Percentiles rank a stretch among this genome's conserved stretches.
Conservation (phyloP, 2,888 invertebrate genomes). For the Dasysyrphus tricinctus region DNA sequence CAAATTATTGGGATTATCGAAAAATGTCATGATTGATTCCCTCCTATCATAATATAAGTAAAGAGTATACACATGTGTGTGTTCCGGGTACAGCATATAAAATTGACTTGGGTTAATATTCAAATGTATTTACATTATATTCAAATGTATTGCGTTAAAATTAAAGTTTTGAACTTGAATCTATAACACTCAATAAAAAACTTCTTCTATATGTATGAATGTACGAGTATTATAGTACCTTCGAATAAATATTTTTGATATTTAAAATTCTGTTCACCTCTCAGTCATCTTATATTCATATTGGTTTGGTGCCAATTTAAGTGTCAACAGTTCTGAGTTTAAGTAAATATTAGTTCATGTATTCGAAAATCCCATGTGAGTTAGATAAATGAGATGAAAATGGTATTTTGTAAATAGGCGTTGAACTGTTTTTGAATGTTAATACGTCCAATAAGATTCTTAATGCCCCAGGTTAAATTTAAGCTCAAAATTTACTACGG, state of each 20-base stretch:
- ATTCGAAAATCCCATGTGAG: constrained; percentile 14
- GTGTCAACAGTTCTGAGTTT: constrained; percentile 42
- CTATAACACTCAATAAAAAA: background rate
- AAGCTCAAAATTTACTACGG: background rate
- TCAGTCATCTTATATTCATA: constrained; percentile 43
- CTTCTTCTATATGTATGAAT: background rate
- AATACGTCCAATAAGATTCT: constrained; percentile 21
- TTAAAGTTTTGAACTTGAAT: too few relatives aligned
- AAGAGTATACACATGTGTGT: too few relatives aligned
- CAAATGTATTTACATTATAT: too few relatives aligned
- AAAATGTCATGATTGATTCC: too few relatives aligned
- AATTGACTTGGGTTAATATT: too few relatives aligned
- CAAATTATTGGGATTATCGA: too few relatives aligned
- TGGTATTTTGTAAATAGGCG: constrained; percentile 35
- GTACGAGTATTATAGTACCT: background rate
- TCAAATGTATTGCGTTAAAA: too few relatives aligned
- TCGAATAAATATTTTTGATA: background rate
- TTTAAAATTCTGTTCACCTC: constrained; percentile 53
- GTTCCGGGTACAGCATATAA: too few relatives aligned
- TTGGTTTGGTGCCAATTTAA: constrained; percentile 36
- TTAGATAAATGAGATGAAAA: constrained; percentile 14
- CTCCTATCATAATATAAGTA: too few relatives aligned
- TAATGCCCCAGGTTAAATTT: constrained; percentile 46
- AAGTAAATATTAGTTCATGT: constrained; percentile 29
- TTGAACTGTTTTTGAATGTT: constrained; percentile 26